These are phyloP conservation scores for Pseudocheirus occidentalis DNA, from an alignment of 2,797 vertebrate species.

Conservation along the genomic window DNA sequence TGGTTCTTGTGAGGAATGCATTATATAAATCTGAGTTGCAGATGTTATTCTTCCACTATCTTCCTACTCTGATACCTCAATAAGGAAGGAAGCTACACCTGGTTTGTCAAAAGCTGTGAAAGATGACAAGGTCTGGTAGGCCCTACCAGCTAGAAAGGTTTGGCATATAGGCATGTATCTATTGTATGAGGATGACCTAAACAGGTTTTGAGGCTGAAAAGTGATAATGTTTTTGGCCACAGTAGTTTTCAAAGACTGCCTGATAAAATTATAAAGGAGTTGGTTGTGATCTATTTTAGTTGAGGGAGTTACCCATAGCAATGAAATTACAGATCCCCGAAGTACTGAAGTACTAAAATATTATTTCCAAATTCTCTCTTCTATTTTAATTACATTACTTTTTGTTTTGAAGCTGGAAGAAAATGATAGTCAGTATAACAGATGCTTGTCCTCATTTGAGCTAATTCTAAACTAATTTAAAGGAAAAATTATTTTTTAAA, in stretches of 20 bases:
- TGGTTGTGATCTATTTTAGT: background rate
- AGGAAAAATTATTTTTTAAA: background rate
- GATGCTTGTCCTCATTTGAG: conserved; percentile 7
- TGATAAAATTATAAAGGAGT: background rate
- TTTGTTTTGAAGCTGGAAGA: conserved; percentile 33
- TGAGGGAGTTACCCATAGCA: background rate
- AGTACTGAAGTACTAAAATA: background rate
- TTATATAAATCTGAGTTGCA: background rate
- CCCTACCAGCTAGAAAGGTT: background rate
- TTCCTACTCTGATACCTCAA: background rate
- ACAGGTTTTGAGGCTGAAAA: background rate
- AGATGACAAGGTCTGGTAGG: background rate
- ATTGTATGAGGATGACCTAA: background rate
- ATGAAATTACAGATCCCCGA: background rate
- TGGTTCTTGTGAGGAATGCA: background rate
- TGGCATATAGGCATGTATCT: background rate
- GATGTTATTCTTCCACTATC: background rate
- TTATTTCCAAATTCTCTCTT: background rate
- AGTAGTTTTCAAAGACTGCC: background rate
- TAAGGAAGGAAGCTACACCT: background rate
- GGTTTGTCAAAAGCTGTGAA: background rate
- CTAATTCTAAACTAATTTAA: conserved; percentile 24
- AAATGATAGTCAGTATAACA: background rate
- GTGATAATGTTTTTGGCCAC: background rate
- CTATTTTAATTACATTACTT: conserved; percentile 15